Percentiles rank a stretch among this genome's conserved stretches.
These are phyloP conservation scores for Cyphomyrmex costatus DNA, from an alignment of 1,140 invertebrate species.

Conservation along the genomic window DNA sequence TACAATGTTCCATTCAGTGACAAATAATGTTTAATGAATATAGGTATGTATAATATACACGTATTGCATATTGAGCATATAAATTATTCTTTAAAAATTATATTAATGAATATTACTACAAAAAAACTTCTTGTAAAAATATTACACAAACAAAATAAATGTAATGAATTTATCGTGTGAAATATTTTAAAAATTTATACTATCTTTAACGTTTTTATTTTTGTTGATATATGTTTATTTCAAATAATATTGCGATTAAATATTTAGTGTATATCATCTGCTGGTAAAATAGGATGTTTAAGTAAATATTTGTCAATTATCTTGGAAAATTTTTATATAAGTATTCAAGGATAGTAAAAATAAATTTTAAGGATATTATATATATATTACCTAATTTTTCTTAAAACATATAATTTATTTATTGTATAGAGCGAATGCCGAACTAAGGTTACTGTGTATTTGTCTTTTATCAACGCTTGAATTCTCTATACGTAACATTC, in stretches of 20 bases:
- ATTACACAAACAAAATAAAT: neutral
- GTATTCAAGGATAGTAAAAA: neutral
- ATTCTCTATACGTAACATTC: neutral
- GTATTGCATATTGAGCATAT: neutral
- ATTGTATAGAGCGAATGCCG: neutral
- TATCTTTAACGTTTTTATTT: neutral
- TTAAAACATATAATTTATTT: neutral
- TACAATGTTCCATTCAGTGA: neutral
- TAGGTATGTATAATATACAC: neutral
- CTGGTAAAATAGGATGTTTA: conserved; percentile 5
- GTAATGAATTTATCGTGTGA: neutral
- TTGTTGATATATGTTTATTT: neutral
- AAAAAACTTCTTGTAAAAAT: neutral
- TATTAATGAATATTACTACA: neutral
- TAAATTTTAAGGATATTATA: neutral
- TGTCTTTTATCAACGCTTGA: conserved; percentile 10
- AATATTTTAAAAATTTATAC: neutral
- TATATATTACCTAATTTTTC: neutral
- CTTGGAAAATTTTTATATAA: neutral
- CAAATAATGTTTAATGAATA: neutral
- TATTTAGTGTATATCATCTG: neutral
- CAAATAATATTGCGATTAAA: neutral
- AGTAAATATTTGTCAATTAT: neutral
- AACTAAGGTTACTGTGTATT: neutral
- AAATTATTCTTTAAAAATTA: neutral